phyloP scores from a whole-genome alignment of 2,888 invertebrate species.

The Eilema caniola region DNA sequence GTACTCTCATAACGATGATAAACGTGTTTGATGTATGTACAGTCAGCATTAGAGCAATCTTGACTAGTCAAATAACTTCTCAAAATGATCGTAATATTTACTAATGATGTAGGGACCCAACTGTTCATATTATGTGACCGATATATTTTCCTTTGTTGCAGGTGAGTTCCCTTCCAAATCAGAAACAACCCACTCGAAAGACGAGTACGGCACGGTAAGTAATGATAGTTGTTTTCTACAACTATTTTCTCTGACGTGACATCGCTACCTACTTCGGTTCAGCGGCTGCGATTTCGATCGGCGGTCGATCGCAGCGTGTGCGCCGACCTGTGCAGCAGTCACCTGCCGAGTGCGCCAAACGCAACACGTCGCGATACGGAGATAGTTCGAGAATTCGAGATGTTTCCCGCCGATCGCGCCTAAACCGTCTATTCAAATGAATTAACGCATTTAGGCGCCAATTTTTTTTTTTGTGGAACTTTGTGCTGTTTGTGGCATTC shows the following conservation, averaged over 20 bases:
- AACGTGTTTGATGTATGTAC: constrained; percentile 21
- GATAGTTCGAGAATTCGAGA: constrained; percentile 30
- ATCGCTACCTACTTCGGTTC: constrained; percentile 74
- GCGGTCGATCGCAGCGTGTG: constrained; percentile 56
- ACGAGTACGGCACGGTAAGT: constrained; percentile 67
- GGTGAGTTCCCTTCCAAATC: constrained; percentile 65
- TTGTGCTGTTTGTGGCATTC: constrained; percentile 52
- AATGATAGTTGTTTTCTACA: constrained; percentile 74
- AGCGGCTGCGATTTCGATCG: constrained; percentile 65
- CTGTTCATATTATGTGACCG: constrained; percentile 58
- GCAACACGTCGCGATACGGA: constrained; percentile 64
- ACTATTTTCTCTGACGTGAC: constrained; percentile 77
- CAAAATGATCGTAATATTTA: no score
- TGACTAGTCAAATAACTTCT: no score
- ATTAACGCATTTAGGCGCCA: constrained; percentile 56
- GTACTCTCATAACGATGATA: constrained; percentile 18
- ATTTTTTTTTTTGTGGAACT: constrained; percentile 46
- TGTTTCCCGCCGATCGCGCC: constrained; percentile 55
- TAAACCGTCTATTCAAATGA: constrained; percentile 61
- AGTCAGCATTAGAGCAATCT: no score
- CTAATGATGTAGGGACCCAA: no score
- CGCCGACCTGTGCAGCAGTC: constrained; percentile 66
- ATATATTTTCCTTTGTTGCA: constrained; percentile 66
- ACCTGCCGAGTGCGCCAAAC: constrained; percentile 72
- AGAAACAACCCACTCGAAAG: constrained; percentile 64